Percentiles rank a stretch among this genome's conserved stretches.
Evolutionary conservation across 2,113 vertebrate genomes (phyloP).

Genomic region (Notothenia rossii): DNA sequence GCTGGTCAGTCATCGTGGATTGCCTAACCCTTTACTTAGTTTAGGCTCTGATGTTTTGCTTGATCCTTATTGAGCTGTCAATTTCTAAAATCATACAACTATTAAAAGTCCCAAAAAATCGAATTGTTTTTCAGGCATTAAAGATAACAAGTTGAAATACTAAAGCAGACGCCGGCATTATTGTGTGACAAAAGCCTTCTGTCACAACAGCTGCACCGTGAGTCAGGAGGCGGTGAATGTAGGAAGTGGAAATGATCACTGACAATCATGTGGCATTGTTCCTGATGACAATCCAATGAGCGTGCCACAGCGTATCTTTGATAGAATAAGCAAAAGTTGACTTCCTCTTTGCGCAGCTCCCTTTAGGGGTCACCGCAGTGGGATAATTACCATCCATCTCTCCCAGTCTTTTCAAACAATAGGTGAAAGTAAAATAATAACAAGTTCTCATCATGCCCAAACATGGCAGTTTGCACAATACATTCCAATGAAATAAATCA

Average conservation of each 20-base stretch:
- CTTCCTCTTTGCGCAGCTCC: too few species aligned
- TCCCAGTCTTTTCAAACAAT: too few species aligned
- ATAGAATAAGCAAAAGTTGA: not conserved
- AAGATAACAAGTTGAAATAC: conserved; percentile 25
- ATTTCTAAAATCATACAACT: not conserved
- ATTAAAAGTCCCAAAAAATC: conserved; percentile 16
- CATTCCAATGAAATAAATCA: not conserved
- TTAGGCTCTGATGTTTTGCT: not conserved
- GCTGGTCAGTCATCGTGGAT: conserved; percentile 18
- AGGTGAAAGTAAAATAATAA: too few species aligned
- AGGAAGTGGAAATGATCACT: conserved; percentile 42
- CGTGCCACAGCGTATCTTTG: not conserved
- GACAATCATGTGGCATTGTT: conserved; percentile 33
- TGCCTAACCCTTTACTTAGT: conserved; percentile 5
- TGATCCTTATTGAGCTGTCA: not conserved
- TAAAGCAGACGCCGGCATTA: conserved; percentile 72
- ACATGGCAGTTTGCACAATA: not conserved
- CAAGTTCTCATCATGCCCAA: too few species aligned
- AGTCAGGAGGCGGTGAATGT: conserved; percentile 40
- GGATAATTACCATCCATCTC: too few species aligned
- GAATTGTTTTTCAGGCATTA: conserved; percentile 18
- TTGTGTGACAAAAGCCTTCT: conserved; percentile 61
- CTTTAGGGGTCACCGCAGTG: too few species aligned
- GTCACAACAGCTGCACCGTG: conserved; percentile 45
- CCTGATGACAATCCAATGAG: conserved; percentile 10